Conservation (phyloP, 2,797 vertebrate genomes). For the Yasuhikotakia modesta region DNA sequence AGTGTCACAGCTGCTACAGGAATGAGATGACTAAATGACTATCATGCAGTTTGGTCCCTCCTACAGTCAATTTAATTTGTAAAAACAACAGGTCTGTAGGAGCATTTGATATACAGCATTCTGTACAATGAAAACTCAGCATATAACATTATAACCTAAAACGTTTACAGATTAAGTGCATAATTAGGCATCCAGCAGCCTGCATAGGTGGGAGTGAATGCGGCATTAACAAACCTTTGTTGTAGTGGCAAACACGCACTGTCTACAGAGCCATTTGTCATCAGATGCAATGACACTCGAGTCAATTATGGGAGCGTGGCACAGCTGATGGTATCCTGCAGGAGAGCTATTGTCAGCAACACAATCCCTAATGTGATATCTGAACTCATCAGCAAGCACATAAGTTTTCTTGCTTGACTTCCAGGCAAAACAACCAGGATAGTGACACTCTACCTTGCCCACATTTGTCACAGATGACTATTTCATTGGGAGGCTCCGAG, state of each 20-base stretch:
- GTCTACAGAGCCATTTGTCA: slow-evolving; percentile 97
- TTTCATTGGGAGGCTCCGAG: slow-evolving; percentile 98
- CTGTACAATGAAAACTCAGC: too few species aligned
- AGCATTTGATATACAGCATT: too few species aligned
- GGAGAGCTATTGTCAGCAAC: slow-evolving; percentile 3
- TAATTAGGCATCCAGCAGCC: too few species aligned
- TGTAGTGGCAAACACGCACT: slow-evolving; percentile 89
- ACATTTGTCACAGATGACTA: slow-evolving; percentile 99
- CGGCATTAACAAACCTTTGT: slow-evolving; percentile 83
- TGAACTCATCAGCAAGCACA: not conserved
- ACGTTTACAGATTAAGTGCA: too few species aligned
- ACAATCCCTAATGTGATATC: not conserved
- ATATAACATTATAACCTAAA: too few species aligned
- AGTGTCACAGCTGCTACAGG: not conserved
- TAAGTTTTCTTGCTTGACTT: not conserved
- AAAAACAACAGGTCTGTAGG: too few species aligned
- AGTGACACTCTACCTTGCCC: slow-evolving; percentile 86
- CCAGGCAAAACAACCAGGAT: not conserved
- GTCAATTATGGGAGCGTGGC: slow-evolving; percentile 93
- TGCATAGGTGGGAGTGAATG: too few species aligned
- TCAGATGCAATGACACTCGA: slow-evolving; percentile 91
- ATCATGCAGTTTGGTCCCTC: not conserved
- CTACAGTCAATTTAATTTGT: too few species aligned
- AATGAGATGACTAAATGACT: not conserved
- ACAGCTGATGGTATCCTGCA: slow-evolving; percentile 95